Base-by-base conservation (phyloP, 2,113 vertebrate species). In the Sebastes fasciatus region DNA sequence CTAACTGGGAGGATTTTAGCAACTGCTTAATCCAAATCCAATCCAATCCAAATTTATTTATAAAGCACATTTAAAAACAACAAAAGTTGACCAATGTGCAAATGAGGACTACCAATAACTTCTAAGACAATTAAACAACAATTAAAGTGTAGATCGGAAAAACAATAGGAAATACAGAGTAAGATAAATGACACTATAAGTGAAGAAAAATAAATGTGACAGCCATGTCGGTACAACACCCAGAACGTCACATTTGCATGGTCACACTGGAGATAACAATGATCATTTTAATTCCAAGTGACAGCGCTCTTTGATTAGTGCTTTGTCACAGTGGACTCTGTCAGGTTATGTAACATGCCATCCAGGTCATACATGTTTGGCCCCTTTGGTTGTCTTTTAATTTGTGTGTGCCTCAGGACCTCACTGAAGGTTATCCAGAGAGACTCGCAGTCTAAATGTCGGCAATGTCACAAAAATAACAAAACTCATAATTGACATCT, bases 311-410 rank as follows among this genome's bases (percentile, higher is more conserved):
- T 70, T 79, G 67, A 80, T 77, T 46, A 45, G 23, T 42, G 19
- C 78, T 60, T 34, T 77, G 85, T 63, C n/a, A 49, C 58, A 54
- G 34, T n/a, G 51, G 72, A 66, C 16, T 16, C 11, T 68, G 64
- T 46, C 11, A 34, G 23, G 14, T 87, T 83, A 79, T 16, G 23
- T 72, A 81, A 86, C 73, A 68, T n/a, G 43, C 64, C 68, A 79
- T 48, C 49, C 57, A 77, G 74, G 77, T 79, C 79, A 79, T 64
- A 52, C 67, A 46, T 62, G 21, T 58, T 34, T 34, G 34, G 34
- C 34, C 34, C 11, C 40, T 52, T 68, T n/a, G 23, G 14, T 51
- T 42, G 45, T 79, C 57, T 57, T 74, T 54, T 63, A 5, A 54
- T 60, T 67, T 67, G 48, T 54, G 48, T 17, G 16, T 4, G 0